Evolutionary conservation across 2,888 invertebrate genomes (phyloP).

Genomic region (Drosophila niveifrons): DNA sequence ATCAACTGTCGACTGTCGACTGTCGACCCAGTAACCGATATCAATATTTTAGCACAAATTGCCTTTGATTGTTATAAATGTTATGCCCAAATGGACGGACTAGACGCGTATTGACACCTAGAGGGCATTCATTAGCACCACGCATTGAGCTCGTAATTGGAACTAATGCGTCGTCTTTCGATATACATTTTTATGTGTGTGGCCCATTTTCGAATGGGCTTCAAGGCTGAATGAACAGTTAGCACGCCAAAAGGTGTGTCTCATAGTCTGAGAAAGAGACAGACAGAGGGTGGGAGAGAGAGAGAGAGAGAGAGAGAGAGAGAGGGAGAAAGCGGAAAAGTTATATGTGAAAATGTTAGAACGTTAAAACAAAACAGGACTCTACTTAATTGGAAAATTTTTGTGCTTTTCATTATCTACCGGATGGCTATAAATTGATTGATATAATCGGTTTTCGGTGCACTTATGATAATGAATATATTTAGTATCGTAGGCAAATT

Average conservation of each 20-base stretch:
- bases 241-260: constrained; percentile 47
- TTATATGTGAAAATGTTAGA: background rate
- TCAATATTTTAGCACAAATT: constrained; percentile 54
- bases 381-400: constrained; percentile 18
- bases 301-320: background rate
- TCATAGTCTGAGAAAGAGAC: no score
- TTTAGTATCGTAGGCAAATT: no score
- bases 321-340: background rate
- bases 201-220: constrained; percentile 19
- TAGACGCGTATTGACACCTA: constrained; percentile 48
- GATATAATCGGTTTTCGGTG: background rate
- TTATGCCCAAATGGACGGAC: background rate
- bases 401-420: background rate
- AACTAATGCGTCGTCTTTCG: constrained; percentile 50
- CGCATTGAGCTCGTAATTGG: constrained; percentile 45
- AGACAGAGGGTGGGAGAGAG: background rate
- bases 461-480: no score
- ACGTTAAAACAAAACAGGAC: background rate
- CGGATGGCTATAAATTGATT: background rate
- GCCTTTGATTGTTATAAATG: constrained; percentile 51
- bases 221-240: constrained; percentile 53
- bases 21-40: constrained; percentile 64
- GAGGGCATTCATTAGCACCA: constrained; percentile 49
- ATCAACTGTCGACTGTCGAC: background rate
- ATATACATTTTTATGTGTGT: constrained; percentile 3